phyloP scores from a whole-genome alignment of 2,113 vertebrate genomes.

The Chloropsis hardwickii region DNA sequence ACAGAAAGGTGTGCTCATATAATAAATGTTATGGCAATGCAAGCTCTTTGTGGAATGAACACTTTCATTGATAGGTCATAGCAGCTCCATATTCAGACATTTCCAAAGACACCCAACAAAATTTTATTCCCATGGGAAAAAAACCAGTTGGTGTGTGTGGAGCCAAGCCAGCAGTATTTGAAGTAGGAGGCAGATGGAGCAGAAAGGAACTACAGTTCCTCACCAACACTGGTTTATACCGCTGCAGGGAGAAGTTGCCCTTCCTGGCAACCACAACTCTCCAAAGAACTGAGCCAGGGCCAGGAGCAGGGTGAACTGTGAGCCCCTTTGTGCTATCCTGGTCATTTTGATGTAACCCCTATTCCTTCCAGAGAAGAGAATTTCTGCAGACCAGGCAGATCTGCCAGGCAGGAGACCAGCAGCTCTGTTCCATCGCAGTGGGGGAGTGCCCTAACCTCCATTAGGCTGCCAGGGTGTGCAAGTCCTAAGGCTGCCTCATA shows the following conservation, averaged over 20 bases:
- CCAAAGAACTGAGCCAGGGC: not conserved
- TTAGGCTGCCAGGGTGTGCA: not conserved
- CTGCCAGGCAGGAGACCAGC: not conserved
- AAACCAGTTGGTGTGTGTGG: not conserved
- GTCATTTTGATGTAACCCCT: not conserved
- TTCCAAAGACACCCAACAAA: not conserved
- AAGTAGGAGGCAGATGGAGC: not conserved
- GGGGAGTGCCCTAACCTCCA: not conserved
- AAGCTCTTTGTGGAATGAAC: not conserved
- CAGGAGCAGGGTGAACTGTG: not conserved
- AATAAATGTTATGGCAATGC: not conserved
- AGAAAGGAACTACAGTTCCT: not conserved
- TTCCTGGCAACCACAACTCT: not conserved
- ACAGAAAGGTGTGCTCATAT: not conserved
- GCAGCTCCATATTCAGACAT: not conserved
- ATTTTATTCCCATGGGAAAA: not conserved
- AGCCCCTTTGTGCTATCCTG: not conserved
- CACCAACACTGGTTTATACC: not conserved
- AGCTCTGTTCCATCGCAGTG: fast-evolving
- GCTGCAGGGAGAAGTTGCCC: not conserved
- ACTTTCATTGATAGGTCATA: not conserved
- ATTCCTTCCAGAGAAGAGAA: not conserved
- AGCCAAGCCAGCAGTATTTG: not conserved
- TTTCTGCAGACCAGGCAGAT: not conserved
- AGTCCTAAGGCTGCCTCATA: not conserved